Conservation (phyloP, 2,888 invertebrate genomes). For the Macaria notata region DNA sequence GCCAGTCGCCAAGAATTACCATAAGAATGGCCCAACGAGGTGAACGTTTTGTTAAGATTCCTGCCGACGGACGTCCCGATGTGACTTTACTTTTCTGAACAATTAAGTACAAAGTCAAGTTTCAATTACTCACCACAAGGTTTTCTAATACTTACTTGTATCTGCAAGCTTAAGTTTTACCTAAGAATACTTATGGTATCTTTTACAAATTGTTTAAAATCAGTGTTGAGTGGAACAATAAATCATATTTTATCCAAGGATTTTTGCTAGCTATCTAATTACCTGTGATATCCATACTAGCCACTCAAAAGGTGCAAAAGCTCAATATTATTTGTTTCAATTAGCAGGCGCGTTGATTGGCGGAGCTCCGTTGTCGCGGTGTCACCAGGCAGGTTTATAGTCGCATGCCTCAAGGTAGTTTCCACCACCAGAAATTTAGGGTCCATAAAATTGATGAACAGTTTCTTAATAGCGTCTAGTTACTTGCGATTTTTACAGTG, state of each 20-base stretch:
- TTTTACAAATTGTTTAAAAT: too few species aligned
- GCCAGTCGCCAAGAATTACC: constrained; percentile 71
- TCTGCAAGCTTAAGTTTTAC: too few species aligned
- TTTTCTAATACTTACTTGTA: too few species aligned
- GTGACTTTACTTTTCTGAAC: constrained; percentile 58
- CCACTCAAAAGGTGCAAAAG: constrained; percentile 17
- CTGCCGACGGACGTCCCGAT: constrained; percentile 57
- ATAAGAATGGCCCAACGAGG: constrained; percentile 75
- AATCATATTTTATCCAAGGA: too few species aligned
- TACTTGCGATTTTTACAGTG: constrained; percentile 47
- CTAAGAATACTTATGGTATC: too few species aligned
- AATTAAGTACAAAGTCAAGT: constrained; percentile 47
- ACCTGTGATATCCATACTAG: not conserved
- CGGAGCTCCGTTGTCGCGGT: constrained; percentile 65
- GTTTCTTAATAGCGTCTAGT: constrained; percentile 66
- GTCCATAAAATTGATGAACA: constrained; percentile 77
- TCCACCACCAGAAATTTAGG: constrained; percentile 72
- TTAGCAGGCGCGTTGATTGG: constrained; percentile 48
- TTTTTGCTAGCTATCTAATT: too few species aligned
- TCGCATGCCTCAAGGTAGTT: constrained; percentile 72
- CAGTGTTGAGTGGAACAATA: too few species aligned
- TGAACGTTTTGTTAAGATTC: constrained; percentile 70
- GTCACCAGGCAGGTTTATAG: constrained; percentile 69
- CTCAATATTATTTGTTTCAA: constrained; percentile 47
- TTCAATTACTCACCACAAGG: not conserved